These are phyloP conservation scores for Fulica atra DNA, from an alignment of 2,113 vertebrate genomes.

Conservation along the genomic window DNA sequence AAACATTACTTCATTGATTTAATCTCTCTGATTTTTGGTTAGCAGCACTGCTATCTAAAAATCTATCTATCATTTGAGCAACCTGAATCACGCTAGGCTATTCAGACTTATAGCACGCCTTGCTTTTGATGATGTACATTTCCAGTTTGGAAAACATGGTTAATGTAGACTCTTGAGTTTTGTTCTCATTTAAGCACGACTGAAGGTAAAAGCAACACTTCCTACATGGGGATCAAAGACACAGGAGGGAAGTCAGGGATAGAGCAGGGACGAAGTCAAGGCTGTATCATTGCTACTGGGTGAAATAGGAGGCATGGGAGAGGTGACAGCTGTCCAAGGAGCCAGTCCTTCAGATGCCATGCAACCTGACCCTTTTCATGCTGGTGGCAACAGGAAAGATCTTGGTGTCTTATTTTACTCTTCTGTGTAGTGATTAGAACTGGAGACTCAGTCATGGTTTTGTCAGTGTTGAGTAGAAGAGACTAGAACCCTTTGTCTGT, in stretches of 20 bases:
- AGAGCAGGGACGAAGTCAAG: background rate
- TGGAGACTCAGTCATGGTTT: background rate
- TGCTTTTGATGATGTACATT: background rate
- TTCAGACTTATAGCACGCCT: background rate
- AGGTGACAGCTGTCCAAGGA: background rate
- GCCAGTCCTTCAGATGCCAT: background rate
- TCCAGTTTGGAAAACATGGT: background rate
- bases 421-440: background rate
- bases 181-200: no score
- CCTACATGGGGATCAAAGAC: background rate
- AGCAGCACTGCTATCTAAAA: background rate
- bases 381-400: background rate
- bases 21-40: background rate
- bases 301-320: background rate
- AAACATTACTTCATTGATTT: background rate
- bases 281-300: background rate
- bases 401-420: background rate
- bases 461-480: background rate
- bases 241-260: background rate
- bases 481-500: background rate
- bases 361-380: rapidly evolving
- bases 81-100: background rate
- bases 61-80: background rate
- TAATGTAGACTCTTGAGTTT: background rate
- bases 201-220: background rate